Evolutionary conservation across 2,113 vertebrate species (phyloP).

Genomic region (Psilopsiagon aymara): DNA sequence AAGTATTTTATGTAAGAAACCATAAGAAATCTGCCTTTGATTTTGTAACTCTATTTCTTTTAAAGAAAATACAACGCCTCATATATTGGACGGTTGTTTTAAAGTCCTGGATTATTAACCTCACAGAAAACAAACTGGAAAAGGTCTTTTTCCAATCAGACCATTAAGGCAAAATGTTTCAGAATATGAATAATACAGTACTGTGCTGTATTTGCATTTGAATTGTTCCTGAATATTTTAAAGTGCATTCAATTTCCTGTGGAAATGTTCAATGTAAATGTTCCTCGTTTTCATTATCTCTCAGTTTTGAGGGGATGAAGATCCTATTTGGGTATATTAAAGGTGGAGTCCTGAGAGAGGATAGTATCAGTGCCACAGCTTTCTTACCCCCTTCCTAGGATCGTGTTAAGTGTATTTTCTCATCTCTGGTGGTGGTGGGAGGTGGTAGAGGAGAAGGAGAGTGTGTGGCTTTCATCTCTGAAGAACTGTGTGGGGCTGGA

Average conservation of each 20-base stretch:
- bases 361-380: neutral
- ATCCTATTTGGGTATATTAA: neutral
- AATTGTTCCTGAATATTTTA: slow-evolving; percentile 52
- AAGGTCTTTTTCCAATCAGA: neutral
- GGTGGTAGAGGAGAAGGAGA: neutral
- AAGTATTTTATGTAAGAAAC: slow-evolving; percentile 51
- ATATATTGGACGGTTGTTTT: neutral
- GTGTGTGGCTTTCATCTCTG: fast-evolving
- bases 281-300: neutral
- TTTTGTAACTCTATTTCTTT: neutral
- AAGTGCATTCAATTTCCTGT: neutral
- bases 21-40: neutral
- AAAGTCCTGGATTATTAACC: neutral
- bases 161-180: neutral
- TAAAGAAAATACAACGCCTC: neutral
- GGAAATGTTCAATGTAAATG: slow-evolving; percentile 3
- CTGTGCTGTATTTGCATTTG: slow-evolving; percentile 26
- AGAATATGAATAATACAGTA: slow-evolving; percentile 9
- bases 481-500: neutral
- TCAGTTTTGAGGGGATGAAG: neutral
- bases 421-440: fast-evolving
- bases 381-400: fast-evolving
- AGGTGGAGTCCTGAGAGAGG: neutral
- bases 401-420: neutral
- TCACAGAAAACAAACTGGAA: neutral